Evolutionary conservation across 2,888 invertebrate species (phyloP).

Genomic region (Stramonita haemastoma): DNA sequence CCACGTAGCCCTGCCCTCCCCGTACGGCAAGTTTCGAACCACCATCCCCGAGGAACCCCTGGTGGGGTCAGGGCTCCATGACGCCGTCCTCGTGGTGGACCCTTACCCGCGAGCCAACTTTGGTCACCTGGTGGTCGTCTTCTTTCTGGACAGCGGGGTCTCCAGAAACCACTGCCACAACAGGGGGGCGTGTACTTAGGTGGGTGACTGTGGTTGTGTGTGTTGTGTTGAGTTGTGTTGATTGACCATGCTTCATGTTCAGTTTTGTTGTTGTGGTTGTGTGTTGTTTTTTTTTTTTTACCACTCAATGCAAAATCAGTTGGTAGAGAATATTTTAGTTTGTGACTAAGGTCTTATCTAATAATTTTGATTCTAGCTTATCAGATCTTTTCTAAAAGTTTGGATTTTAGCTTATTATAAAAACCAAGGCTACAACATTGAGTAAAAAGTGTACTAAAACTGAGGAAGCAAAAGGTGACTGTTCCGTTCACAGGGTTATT

Average conservation of each 20-base stretch:
- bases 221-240: neutral
- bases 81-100: constrained; percentile 78
- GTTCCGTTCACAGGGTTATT: no score
- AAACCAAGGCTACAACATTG: no score
- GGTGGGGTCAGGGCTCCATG: constrained; percentile 73
- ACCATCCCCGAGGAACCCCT: constrained; percentile 76
- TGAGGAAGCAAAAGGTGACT: no score
- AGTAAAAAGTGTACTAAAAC: no score
- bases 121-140: constrained; percentile 79
- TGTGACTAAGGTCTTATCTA: no score
- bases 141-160: constrained; percentile 76
- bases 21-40: constrained; percentile 67
- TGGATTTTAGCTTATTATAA: no score
- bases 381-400: no score
- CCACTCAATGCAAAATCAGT: neutral
- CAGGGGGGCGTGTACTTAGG: constrained; percentile 76
- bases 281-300: neutral
- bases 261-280: neutral
- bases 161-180: constrained; percentile 70
- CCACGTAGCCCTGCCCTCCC: constrained; percentile 67
- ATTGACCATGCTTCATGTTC: no score
- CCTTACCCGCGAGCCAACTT: constrained; percentile 79
- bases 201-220: constrained; percentile 62
- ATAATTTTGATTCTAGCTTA: no score
- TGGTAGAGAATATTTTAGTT: neutral